Evolutionary conservation across 1,140 invertebrate species (phyloP).

Genomic region (Maniola jurtina): DNA sequence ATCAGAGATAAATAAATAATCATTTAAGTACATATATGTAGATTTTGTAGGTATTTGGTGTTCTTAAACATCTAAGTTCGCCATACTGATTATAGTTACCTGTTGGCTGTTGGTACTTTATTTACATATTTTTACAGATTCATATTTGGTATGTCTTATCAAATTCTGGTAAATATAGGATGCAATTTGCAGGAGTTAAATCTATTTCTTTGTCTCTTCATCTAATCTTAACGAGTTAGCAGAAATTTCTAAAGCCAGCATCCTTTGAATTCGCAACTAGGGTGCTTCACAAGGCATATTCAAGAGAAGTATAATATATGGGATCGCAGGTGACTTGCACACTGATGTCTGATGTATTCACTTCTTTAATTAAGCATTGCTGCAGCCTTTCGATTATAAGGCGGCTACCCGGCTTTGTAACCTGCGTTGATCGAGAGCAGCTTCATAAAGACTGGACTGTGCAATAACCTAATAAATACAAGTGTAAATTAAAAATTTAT

Average conservation of each 20-base stretch:
- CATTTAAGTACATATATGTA: too few relatives aligned
- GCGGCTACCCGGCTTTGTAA: conserved; percentile 67
- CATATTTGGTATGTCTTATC: too few relatives aligned
- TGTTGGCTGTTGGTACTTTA: too few relatives aligned
- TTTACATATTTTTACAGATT: too few relatives aligned
- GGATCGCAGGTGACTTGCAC: conserved; percentile 57
- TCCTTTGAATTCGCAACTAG: neutral
- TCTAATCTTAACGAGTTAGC: neutral
- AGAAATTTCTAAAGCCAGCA: neutral
- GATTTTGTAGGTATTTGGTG: too few relatives aligned
- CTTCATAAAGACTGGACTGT: conserved; percentile 29
- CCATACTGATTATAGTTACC: too few relatives aligned
- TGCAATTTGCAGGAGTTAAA: too few relatives aligned
- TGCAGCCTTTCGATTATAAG: conserved; percentile 70
- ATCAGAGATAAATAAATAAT: too few relatives aligned
- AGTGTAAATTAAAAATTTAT: neutral
- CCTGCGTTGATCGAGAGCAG: conserved; percentile 17
- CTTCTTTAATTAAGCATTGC: conserved; percentile 76
- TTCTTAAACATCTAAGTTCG: too few relatives aligned
- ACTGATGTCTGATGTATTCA: conserved; percentile 55
- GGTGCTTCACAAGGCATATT: neutral
- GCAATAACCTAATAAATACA: too few relatives aligned
- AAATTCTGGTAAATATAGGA: too few relatives aligned
- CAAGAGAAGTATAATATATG: conserved; percentile 5
- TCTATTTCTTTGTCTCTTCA: neutral